Evolutionary conservation across 2,113 vertebrate species (phyloP).

Genomic region (Gulo gulo): DNA sequence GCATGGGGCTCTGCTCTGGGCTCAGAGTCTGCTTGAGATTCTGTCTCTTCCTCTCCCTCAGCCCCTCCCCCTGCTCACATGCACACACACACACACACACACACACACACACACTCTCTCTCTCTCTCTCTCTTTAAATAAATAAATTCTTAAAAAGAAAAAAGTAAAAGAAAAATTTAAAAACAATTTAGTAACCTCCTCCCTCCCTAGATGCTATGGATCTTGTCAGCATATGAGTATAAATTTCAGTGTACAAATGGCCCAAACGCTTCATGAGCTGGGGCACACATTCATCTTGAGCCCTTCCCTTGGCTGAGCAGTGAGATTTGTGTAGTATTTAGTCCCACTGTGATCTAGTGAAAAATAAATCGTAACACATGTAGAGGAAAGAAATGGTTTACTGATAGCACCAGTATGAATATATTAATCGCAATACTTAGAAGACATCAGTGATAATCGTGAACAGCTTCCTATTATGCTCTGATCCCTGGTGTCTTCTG

Average conservation of each 20-base stretch:
- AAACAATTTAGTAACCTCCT: neutral
- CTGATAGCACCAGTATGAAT: neutral
- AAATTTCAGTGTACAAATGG: neutral
- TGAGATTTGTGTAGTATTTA: neutral
- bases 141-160: neutral
- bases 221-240: neutral
- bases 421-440: constrained; percentile 20
- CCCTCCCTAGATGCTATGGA: neutral
- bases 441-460: neutral
- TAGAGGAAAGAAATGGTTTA: neutral
- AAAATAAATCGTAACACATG: neutral
- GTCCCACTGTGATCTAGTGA: neutral
- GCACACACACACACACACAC: too few species aligned
- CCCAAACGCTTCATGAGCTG: neutral
- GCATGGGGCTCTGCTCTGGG: neutral
- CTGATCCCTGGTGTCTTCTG: neutral
- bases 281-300: neutral
- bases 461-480: neutral
- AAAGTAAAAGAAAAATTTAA: neutral
- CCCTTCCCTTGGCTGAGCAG: neutral
- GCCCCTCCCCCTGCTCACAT: neutral
- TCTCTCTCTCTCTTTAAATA: neutral
- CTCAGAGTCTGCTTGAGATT: neutral
- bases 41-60: neutral
- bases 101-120: too few species aligned